Evolutionary conservation across 2,113 vertebrate species (phyloP), one percentile per base, ranked within the genome.

Genomic region (Sceloporus tristichus): DNA sequence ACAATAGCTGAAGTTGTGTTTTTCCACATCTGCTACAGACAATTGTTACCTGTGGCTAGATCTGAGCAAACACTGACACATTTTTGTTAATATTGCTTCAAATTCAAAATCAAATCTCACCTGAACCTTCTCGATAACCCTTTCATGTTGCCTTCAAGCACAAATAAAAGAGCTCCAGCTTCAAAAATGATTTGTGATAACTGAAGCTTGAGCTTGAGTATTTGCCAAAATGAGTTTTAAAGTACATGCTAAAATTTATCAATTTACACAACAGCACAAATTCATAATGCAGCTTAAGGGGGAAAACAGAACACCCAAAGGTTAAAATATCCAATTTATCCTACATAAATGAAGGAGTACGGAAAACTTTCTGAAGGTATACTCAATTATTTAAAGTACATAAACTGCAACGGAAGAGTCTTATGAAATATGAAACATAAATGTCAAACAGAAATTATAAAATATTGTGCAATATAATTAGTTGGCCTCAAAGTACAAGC

Each of bases 1-100:
- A 0, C 84, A 84, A 21, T 73, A 74, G 2, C 13, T 62, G 8
- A 87, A 80, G 34, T 25, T 78, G 2, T 74, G 56, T 70, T 9
- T 90, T 75, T 1, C 0, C 27, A 48, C 81, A 0, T 3, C 0
- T 0, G 0, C 14, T 77, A 14, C 27, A 0, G 25, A 88, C 65
- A 74, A 13, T n/a, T 89, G 74, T 73, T n/a, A 74, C 4, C 90
- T 90, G 7, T 14, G 25, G 38, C 54, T 83, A 54, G 1, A 83
- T 53, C 48, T 83, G 73, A 84, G 74, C 86, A 34, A 88, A 85
- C 25, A 89, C 48, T 74, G 19, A 74, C 29, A 89, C 25, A 66
- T 66, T 85, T 89, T 75, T 80, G 79, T n/a, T 89, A 68, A 85
- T 85, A 81, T 66, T 76, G 25, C 23, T n/a, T 89, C 56, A 40